These are phyloP conservation scores for Pyrocoelia pectoralis DNA, from an alignment of 2,888 invertebrate species.

Conservation along the genomic window DNA sequence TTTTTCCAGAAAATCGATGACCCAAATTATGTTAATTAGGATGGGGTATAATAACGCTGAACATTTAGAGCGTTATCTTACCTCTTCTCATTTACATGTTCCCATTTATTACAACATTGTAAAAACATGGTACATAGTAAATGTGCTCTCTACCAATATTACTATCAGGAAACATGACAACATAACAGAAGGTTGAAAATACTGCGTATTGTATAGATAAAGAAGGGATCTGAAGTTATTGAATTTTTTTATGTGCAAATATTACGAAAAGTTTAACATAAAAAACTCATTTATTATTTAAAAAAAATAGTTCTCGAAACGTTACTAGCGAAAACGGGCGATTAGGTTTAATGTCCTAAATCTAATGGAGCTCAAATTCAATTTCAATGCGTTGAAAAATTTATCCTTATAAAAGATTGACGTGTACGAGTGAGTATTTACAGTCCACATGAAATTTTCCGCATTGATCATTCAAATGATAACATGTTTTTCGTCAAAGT, in stretches of 20 bases:
- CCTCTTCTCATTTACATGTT: background rate
- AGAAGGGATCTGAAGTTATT: background rate
- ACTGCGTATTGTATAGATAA: background rate
- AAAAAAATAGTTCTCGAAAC: background rate
- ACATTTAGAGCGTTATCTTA: background rate
- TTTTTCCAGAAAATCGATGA: background rate
- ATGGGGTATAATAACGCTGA: background rate
- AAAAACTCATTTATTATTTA: background rate
- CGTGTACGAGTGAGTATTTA: no score
- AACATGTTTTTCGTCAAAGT: no score
- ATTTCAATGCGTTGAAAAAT: no score
- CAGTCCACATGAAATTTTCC: no score
- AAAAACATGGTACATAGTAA: background rate
- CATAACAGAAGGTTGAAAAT: background rate
- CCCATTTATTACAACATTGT: conserved; percentile 1
- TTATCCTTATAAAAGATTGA: no score
- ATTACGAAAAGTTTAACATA: background rate
- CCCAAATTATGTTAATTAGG: background rate
- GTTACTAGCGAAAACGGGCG: no score
- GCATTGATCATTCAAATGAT: no score
- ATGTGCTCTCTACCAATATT: background rate
- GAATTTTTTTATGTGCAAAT: background rate
- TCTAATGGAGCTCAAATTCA: no score
- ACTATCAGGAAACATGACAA: background rate
- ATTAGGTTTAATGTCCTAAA: no score